Evolutionary conservation across 2,888 invertebrate genomes (phyloP), one percentile per base, ranked within the genome.

Genomic region (Apamea sordens): DNA sequence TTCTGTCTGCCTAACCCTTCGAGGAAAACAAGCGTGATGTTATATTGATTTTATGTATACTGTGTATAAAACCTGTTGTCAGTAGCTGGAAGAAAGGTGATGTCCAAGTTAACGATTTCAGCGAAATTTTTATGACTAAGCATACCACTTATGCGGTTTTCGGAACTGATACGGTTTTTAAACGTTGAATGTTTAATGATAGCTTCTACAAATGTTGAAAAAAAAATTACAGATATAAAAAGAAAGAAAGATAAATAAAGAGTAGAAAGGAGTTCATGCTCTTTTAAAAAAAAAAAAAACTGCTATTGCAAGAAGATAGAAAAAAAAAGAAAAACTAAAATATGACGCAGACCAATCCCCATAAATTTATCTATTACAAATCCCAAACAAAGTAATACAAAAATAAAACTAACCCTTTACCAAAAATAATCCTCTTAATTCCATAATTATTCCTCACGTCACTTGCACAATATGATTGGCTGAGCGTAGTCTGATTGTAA

Each of bases 401-500:
- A 24, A 87, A 85, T 86, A 74, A 80, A 79, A 63, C 44, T 24
- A 63, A 71, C 76, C 80, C 82, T 80, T 76, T 56, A 53, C 47
- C 41, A 73, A 77, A 77, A 76, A 73, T 84, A 80, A 88, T 81
- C 71, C 72, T 82, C 72, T 77, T 85, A 81, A 74, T 80, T 70
- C 69, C 21, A 78, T 79, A 82, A 86, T 84, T 84, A 84, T 68
- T 80, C 53, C 70, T 73, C 3, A 81, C 82, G 47, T 80, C 76
- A 76, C 53, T 90, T 90, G 86, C 79, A 72, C 90, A 89, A 90
- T 84, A 68, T 74, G 80, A 85, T 78, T 82, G 73, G 65, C 67
- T 76, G 47, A 76, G 69, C 86, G 89, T 88, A 86, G 85, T 88
- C 83, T 90, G 91, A 94, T 94, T 86, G 90, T 88, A 90, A 93